These are phyloP conservation scores for Tachystola acroxantha DNA, from an alignment of 2,888 invertebrate genomes.

Conservation along the genomic window DNA sequence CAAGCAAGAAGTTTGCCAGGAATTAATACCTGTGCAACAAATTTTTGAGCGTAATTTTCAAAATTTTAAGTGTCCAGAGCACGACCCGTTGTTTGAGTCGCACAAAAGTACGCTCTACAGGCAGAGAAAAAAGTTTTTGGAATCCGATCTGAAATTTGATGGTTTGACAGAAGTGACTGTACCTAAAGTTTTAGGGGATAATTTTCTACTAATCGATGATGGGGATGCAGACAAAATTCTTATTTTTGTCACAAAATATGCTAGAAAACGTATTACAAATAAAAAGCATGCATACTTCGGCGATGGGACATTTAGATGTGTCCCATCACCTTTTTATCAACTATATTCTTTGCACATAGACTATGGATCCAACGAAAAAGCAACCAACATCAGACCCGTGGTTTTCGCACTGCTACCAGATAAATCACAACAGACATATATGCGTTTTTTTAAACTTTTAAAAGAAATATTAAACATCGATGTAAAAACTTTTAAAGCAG, in stretches of 20 bases:
- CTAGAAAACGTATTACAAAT: slow-evolving; percentile 8
- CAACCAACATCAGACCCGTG: slow-evolving; percentile 13
- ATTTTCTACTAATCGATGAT: slow-evolving; percentile 12
- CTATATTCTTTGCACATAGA: slow-evolving; percentile 10
- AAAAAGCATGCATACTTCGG: slow-evolving; percentile 11
- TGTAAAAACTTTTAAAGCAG: slow-evolving; percentile 10
- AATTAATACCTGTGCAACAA: slow-evolving; percentile 6
- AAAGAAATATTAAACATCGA: slow-evolving; percentile 9
- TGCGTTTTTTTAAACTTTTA: slow-evolving; percentile 8
- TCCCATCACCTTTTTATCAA: slow-evolving; percentile 13
- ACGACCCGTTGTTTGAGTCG: neutral
- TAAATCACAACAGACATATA: slow-evolving; percentile 11
- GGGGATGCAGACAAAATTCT: slow-evolving; percentile 8
- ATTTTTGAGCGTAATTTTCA: slow-evolving; percentile 8
- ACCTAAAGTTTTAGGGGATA: slow-evolving; percentile 10
- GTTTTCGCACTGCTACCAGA: slow-evolving; percentile 10
- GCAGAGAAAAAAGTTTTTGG: slow-evolving; percentile 10
- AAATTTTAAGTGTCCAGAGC: slow-evolving; percentile 6
- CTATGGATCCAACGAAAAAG: slow-evolving; percentile 9
- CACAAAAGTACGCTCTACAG: slow-evolving; percentile 9
- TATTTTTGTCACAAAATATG: slow-evolving; percentile 12
- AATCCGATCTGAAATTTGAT: slow-evolving; percentile 6
- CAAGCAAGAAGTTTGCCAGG: too few relatives aligned
- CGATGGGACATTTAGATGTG: slow-evolving; percentile 8
- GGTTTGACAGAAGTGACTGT: neutral